These are phyloP conservation scores for Anser brachyrhynchus DNA, from an alignment of 2,113 vertebrate genomes.

Conservation along the genomic window DNA sequence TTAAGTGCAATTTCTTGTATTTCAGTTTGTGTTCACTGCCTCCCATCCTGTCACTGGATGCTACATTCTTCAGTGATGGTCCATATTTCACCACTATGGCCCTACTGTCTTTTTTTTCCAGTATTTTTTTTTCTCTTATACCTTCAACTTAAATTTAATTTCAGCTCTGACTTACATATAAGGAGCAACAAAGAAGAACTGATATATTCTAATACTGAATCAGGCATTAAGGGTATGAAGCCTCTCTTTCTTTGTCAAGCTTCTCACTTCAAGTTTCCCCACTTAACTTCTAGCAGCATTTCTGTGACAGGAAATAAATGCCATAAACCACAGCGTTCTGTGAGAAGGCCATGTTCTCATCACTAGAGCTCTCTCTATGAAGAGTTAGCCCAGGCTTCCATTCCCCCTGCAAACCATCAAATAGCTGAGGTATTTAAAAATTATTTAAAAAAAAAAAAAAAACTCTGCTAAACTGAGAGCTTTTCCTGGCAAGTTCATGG, in stretches of 20 bases:
- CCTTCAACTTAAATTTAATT: background rate
- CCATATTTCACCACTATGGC: background rate
- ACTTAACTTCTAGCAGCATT: background rate
- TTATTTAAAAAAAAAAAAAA: too few species aligned
- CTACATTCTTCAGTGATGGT: background rate
- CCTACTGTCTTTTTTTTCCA: fast-evolving
- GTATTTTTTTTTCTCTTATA: background rate
- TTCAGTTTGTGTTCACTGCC: background rate
- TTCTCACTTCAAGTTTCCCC: background rate
- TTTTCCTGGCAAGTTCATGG: conserved; percentile 54
- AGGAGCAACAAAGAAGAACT: background rate
- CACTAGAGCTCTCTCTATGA: background rate
- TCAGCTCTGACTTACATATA: background rate
- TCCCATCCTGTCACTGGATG: background rate
- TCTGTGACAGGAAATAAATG: background rate
- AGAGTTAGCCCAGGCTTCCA: background rate
- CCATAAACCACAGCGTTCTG: background rate
- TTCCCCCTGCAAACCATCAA: conserved; percentile 21
- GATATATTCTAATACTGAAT: background rate
- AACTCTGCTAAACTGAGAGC: conserved; percentile 29
- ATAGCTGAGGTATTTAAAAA: conserved; percentile 36
- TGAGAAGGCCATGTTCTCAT: background rate
- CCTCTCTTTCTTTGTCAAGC: background rate
- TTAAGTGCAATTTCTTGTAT: background rate
- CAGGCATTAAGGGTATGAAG: background rate